phyloP scores from a whole-genome alignment of 2,888 invertebrate species.

The Heliconius erato region DNA sequence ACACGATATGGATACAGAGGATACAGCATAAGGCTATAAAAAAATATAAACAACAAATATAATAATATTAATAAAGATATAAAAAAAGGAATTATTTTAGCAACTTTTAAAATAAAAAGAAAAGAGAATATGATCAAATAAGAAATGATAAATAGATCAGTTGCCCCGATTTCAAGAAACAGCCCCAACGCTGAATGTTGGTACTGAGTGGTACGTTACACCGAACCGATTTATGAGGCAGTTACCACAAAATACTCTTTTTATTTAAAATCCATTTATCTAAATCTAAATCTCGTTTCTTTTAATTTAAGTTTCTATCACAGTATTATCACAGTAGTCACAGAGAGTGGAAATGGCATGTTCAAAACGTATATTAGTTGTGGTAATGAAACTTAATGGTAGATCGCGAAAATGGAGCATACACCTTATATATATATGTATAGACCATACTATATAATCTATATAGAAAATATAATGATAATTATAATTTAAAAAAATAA shows the following conservation, averaged over 20 bases:
- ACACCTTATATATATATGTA: neutral
- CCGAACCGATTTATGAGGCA: conserved; percentile 6
- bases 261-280: conserved; percentile 22
- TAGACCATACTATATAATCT: neutral
- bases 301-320: neutral
- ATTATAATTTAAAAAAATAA: no score
- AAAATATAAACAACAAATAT: neutral
- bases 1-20: no score
- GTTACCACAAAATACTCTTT: conserved; percentile 24
- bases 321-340: no score
- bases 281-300: conserved; percentile 14
- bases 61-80: neutral
- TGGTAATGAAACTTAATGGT: no score
- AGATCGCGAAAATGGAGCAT: no score
- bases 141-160: conserved; percentile 21
- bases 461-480: neutral
- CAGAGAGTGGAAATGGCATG: no score
- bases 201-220: conserved; percentile 42
- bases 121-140: neutral
- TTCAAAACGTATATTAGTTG: no score
- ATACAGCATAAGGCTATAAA: no score
- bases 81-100: neutral
- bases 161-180: conserved; percentile 16
- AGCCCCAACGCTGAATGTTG: conserved; percentile 23
- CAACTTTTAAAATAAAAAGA: neutral